Evolutionary conservation across 2,888 invertebrate genomes (phyloP).

Genomic region (Chrysotoxum bicinctum): DNA sequence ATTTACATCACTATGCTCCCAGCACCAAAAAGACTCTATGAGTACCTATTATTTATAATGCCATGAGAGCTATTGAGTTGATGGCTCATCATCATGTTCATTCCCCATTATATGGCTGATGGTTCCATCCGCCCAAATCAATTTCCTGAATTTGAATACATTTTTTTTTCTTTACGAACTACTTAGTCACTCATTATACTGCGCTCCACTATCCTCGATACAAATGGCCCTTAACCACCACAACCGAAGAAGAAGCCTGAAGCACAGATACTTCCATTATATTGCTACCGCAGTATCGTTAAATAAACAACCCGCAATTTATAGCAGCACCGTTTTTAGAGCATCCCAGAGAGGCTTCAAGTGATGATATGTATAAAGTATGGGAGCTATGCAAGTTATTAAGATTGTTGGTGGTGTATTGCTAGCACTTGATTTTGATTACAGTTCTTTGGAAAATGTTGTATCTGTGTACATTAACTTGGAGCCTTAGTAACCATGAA

Average conservation of each 20-base stretch:
- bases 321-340: conserved; percentile 19
- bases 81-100: conserved; percentile 9
- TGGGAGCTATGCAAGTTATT: conserved; percentile 44
- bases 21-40: neutral
- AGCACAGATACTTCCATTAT: conserved; percentile 34
- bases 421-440: conserved; percentile 68
- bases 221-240: neutral
- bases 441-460: conserved; percentile 57
- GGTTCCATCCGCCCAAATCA: conserved; percentile 15
- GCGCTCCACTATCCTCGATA: conserved; percentile 19
- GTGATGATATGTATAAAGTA: conserved; percentile 10
- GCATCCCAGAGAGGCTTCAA: neutral
- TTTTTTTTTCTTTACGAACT: conserved; percentile 22
- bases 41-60: neutral
- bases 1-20: neutral
- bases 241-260: neutral
- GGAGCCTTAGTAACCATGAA: conserved; percentile 40
- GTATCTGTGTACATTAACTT: conserved; percentile 26
- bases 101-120: neutral
- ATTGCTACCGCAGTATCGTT: conserved; percentile 51
- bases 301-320: conserved; percentile 65
- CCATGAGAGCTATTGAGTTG: neutral
- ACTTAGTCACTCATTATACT: conserved; percentile 28
- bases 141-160: conserved; percentile 21
- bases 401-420: conserved; percentile 43